A percentile compares a stretch with the other conserved stretches of the same genome.
Conservation (phyloP, 2,888 invertebrate species). For the Ectropis crepuscularia region DNA sequence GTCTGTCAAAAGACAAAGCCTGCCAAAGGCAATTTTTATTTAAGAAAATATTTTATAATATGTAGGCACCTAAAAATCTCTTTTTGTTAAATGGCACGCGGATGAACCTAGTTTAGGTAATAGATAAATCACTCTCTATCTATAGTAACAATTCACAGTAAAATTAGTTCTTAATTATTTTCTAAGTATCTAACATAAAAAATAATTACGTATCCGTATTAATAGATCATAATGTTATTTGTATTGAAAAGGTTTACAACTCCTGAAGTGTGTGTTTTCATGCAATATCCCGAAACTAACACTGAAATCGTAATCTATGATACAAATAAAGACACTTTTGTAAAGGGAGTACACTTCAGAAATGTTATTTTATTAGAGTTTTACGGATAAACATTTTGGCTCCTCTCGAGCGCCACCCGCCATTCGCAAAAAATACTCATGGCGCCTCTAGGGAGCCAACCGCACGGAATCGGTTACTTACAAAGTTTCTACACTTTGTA, state of each 20-base stretch:
- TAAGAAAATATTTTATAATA: no score
- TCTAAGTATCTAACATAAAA: slow-evolving; percentile 2
- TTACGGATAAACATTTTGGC: not conserved
- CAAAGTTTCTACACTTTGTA: no score
- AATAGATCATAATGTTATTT: slow-evolving; percentile 4
- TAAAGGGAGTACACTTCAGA: slow-evolving; percentile 1
- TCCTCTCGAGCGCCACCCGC: slow-evolving; percentile 2
- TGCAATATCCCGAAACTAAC: not conserved
- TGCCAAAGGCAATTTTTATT: no score
- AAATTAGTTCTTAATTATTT: no score
- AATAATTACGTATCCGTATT: not conserved
- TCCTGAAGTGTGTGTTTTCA: not conserved
- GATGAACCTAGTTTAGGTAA: no score
- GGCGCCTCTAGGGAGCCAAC: slow-evolving; percentile 1
- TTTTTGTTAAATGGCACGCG: no score
- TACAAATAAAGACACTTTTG: slow-evolving; percentile 5
- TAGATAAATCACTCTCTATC: no score
- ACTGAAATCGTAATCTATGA: not conserved
- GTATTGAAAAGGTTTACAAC: slow-evolving; percentile 11
- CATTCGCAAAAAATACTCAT: slow-evolving; percentile 3
- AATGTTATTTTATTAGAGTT: slow-evolving; percentile 2
- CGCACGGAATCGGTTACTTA: slow-evolving; percentile 1
- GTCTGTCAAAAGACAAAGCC: no score
- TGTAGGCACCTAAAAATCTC: no score
- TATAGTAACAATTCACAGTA: no score